Evolutionary conservation across 2,797 vertebrate species (phyloP).

Genomic region (Rhinophrynus dorsalis): DNA sequence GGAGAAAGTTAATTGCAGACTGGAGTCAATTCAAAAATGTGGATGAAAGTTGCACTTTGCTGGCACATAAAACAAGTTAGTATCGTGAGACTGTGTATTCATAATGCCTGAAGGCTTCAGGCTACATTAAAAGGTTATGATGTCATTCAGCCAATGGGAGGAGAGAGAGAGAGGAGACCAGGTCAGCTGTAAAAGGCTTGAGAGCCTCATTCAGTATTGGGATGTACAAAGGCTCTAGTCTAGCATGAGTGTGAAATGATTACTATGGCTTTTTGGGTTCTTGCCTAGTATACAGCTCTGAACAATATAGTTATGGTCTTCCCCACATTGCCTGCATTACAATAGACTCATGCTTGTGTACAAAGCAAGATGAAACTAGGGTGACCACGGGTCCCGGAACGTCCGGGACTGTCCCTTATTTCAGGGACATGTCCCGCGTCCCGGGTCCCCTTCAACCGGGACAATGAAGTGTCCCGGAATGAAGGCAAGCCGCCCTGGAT

Average conservation of each 20-base stretch:
- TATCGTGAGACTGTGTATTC: slow-evolving; percentile 8
- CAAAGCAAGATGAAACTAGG: neutral
- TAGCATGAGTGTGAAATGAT: slow-evolving; percentile 33
- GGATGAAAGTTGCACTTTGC: slow-evolving; percentile 27
- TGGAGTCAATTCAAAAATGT: slow-evolving; percentile 23
- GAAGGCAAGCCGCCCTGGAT: too few relatives aligned
- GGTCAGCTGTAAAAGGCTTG: slow-evolving; percentile 25
- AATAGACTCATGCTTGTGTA: slow-evolving; percentile 5
- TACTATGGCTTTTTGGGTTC: slow-evolving; percentile 24
- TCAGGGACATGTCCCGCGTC: too few relatives aligned
- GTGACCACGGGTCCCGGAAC: too few relatives aligned
- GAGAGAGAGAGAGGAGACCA: slow-evolving; percentile 7
- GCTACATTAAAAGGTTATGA: slow-evolving; percentile 15
- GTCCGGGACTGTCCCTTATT: too few relatives aligned
- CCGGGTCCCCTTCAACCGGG: too few relatives aligned
- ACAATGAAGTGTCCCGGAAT: too few relatives aligned
- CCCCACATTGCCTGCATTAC: neutral
- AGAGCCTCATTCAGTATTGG: slow-evolving; percentile 4
- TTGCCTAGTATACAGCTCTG: slow-evolving; percentile 25
- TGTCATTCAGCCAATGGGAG: slow-evolving; percentile 5
- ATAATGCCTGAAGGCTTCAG: slow-evolving; percentile 11
- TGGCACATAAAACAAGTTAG: slow-evolving; percentile 4
- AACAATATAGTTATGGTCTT: slow-evolving; percentile 14
- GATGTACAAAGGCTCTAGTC: slow-evolving; percentile 20
- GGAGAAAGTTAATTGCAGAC: slow-evolving; percentile 17